Evolutionary conservation across 2,888 invertebrate species (phyloP), one percentile per base, ranked within the genome.

Genomic region (Diarsia brunnea): DNA sequence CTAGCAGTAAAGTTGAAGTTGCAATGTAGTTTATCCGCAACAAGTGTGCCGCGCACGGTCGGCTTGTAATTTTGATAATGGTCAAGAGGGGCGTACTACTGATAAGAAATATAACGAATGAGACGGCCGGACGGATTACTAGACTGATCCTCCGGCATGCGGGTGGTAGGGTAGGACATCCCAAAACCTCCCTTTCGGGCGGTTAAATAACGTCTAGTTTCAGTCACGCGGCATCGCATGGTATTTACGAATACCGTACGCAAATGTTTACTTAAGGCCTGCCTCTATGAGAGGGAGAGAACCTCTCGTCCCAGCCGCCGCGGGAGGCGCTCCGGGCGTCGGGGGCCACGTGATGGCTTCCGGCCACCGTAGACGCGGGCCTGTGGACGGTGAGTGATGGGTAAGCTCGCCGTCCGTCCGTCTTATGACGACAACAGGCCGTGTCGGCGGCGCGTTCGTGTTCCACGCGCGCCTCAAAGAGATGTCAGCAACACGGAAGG

Each of bases 61-160:
- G 89, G 90, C 87, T 90, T 91, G 90, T 93, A 93, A 94, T 94
- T 94, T 93, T 89, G 92, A 92, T 93, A 95, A 95, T 94, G 92
- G 92, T 84, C 88, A 86, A 86, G 83, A 84, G 89, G 90, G 87
- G 86, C 80, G 85, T 86, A 78, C 89, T 87, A 83, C 72, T 90
- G 93, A 93, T 93, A 94, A 92, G 90, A 86, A 87, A 90, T 90
- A 92, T 92, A 92, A 88, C 87, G 82, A 86, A 47, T 79, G 83
- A 86, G 84, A 81, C 72, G 77, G 75, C 67, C 31, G 67, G 75
- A 43, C 66, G 12, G 71, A 67, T 51, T 24, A 21, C 84, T 49
- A 55, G 67, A 73, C 70, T n/a, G 45, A 61, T 76, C 53, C 67
- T 73, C 61, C n/a, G 45, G 24, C 53, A 55, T 58, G 60, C 75